These are phyloP conservation scores for Leptinotarsa juncta DNA, from an alignment of 2,888 invertebrate genomes.

Conservation along the genomic window DNA sequence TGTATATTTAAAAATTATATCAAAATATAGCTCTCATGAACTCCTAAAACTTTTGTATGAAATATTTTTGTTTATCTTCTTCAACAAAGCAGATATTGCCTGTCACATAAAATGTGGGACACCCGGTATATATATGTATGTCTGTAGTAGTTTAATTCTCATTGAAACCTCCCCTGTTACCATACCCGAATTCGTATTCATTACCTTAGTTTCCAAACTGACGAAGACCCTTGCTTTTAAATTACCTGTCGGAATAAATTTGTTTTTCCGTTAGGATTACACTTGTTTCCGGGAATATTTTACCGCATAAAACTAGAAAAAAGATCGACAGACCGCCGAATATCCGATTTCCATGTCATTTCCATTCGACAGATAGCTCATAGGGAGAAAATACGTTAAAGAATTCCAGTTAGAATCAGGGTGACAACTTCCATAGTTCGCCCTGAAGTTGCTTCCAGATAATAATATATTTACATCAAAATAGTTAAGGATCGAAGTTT, in stretches of 20 bases:
- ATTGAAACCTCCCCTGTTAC: not conserved
- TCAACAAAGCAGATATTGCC: too few species aligned
- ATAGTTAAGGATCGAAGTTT: not conserved
- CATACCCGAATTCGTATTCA: not conserved
- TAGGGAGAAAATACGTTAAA: constrained; percentile 6
- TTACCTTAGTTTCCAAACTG: not conserved
- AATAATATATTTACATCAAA: not conserved
- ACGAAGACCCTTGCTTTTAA: not conserved
- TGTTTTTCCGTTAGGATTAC: constrained; percentile 4
- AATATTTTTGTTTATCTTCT: too few species aligned
- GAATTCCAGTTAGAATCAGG: not conserved
- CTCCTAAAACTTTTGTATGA: too few species aligned
- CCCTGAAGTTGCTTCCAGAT: too few species aligned
- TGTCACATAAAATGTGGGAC: too few species aligned
- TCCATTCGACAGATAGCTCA: constrained; percentile 1
- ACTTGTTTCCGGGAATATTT: not conserved
- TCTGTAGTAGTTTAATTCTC: too few species aligned
- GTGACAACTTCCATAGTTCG: not conserved
- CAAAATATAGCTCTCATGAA: too few species aligned
- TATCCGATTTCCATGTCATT: constrained; percentile 7
- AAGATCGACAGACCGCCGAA: constrained; percentile 3
- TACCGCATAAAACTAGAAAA: not conserved
- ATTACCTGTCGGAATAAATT: constrained; percentile 13
- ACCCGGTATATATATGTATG: too few species aligned
- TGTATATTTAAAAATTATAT: too few species aligned